Conservation (phyloP, 2,113 vertebrate species). For the Equus quagga region DNA sequence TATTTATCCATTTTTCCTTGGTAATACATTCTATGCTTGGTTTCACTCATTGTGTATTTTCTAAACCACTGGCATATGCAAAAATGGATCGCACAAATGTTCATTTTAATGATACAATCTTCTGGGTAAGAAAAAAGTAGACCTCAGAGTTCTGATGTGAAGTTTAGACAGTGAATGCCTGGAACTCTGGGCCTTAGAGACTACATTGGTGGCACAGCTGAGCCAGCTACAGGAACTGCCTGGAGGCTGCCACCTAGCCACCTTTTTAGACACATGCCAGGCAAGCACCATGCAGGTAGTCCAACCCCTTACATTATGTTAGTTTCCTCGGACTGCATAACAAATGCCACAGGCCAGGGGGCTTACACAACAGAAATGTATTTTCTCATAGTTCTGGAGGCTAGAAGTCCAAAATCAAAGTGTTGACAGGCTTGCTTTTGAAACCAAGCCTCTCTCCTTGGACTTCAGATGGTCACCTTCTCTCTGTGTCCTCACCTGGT, state of each 20-base stretch:
- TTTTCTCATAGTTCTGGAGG: not conserved
- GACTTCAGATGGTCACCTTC: not conserved
- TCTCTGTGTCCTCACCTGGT: not conserved
- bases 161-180: not conserved
- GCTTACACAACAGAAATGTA: not conserved
- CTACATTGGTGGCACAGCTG: not conserved
- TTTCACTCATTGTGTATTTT: constrained; percentile 16
- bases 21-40: not conserved
- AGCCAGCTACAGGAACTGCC: not conserved
- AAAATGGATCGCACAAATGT: not conserved
- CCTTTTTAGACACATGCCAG: not conserved
- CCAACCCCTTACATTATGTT: not conserved
- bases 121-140: constrained; percentile 29
- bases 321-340: not conserved
- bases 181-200: not conserved
- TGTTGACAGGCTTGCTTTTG: not conserved
- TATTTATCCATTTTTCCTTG: constrained; percentile 38
- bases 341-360: not conserved
- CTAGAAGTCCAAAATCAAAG: not conserved
- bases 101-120: not conserved
- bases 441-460: not conserved
- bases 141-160: not conserved
- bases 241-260: not conserved
- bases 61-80: constrained; percentile 30
- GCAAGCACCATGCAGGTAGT: not conserved